A percentile compares a stretch with the other conserved stretches of the same genome.
These are phyloP conservation scores for Myopa tessellatipennis DNA, from an alignment of 2,888 invertebrate species.

Conservation along the genomic window DNA sequence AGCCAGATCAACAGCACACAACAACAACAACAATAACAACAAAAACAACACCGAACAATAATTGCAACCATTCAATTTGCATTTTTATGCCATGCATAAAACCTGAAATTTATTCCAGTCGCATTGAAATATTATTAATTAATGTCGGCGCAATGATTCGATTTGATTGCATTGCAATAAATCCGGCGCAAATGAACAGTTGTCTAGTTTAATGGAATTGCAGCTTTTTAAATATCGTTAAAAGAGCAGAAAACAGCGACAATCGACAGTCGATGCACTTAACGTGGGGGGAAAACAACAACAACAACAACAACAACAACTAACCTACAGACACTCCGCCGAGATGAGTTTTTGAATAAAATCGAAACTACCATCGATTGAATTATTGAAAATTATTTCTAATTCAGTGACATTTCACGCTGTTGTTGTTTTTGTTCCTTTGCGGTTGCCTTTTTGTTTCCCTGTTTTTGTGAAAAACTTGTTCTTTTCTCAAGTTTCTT, in stretches of 20 bases:
- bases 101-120: slow-evolving; percentile 34
- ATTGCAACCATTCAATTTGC: slow-evolving; percentile 26
- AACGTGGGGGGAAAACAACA: neutral
- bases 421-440: neutral
- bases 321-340: neutral
- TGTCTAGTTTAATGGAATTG: neutral
- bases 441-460: neutral
- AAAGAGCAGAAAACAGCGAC: slow-evolving; percentile 19
- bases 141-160: slow-evolving; percentile 18
- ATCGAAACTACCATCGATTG: neutral
- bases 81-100: slow-evolving; percentile 42
- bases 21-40: neutral
- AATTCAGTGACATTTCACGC: neutral
- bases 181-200: neutral
- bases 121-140: slow-evolving; percentile 32
- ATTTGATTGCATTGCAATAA: slow-evolving; percentile 14
- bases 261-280: neutral
- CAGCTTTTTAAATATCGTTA: slow-evolving; percentile 4
- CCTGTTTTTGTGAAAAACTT: neutral
- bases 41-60: neutral
- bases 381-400: no score
- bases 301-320: slow-evolving; percentile 20
- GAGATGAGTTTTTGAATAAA: neutral
- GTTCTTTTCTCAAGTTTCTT: neutral
- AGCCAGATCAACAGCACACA: neutral